Percentiles rank a stretch among this genome's conserved stretches.
These are phyloP conservation scores for Pantala flavescens DNA, from an alignment of 1,140 invertebrate genomes.

Conservation along the genomic window DNA sequence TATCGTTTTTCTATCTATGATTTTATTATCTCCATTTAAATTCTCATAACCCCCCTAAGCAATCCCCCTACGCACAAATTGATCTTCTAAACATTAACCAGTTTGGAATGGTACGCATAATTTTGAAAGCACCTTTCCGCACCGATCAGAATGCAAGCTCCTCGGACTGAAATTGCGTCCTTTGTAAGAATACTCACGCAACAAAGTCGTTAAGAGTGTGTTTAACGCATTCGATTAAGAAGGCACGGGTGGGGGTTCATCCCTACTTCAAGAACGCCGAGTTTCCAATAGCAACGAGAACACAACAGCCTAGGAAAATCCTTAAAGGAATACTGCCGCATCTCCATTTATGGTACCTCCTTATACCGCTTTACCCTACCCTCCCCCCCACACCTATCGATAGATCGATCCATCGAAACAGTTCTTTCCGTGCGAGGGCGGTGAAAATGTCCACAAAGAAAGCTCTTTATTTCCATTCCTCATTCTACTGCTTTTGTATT, in stretches of 20 bases:
- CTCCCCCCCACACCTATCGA: not conserved
- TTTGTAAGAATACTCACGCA: not conserved
- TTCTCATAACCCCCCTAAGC: too few relatives aligned
- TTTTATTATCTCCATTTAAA: too few relatives aligned
- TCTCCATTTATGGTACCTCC: not conserved
- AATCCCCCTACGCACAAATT: too few relatives aligned
- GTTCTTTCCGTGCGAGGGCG: not conserved
- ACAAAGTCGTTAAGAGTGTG: not conserved
- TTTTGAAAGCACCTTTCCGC: too few relatives aligned
- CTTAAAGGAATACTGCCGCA: not conserved
- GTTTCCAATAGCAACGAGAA: not conserved
- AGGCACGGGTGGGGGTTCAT: not conserved
- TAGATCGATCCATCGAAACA: not conserved
- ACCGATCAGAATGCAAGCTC: too few relatives aligned
- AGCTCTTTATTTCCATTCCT: not conserved
- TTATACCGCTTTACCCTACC: not conserved
- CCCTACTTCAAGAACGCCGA: not conserved
- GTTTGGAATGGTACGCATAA: too few relatives aligned
- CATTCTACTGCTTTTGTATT: not conserved
- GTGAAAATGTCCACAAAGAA: not conserved
- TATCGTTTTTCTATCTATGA: too few relatives aligned
- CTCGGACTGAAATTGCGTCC: too few relatives aligned
- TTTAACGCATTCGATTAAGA: not conserved
- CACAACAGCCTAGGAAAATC: not conserved
- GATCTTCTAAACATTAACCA: too few relatives aligned